phyloP scores from a whole-genome alignment of 2,797 vertebrate genomes.

The Arvicola amphibius region DNA sequence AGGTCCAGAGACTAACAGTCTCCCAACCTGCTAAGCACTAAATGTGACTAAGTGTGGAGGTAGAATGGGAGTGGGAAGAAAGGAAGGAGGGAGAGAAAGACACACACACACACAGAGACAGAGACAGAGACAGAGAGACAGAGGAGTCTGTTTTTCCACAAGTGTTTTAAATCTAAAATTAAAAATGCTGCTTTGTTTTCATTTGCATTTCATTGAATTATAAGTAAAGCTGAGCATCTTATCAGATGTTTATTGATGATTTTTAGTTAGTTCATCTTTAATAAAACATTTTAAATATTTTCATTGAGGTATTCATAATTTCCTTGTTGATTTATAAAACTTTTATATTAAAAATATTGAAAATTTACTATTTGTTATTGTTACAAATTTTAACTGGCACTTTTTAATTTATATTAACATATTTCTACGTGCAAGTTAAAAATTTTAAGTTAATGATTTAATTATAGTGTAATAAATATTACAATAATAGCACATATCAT shows the following conservation, averaged over 20 bases:
- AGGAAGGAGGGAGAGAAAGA: background rate
- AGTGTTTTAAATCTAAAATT: slow-evolving; percentile 13
- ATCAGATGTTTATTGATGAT: background rate
- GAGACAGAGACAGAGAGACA: background rate
- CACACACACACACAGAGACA: too few relatives aligned
- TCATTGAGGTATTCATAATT: slow-evolving; percentile 4
- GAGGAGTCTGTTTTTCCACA: slow-evolving; percentile 10
- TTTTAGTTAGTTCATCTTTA: slow-evolving; percentile 27
- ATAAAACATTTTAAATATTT: background rate
- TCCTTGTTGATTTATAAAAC: slow-evolving; percentile 57
- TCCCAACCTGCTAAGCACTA: background rate
- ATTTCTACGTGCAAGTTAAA: slow-evolving; percentile 32
- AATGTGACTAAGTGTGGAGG: background rate
- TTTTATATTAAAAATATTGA: slow-evolving; percentile 10
- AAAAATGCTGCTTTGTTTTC: slow-evolving; percentile 16
- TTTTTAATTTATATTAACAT: slow-evolving; percentile 52
- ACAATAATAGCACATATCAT: background rate
- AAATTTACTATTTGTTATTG: slow-evolving; percentile 38
- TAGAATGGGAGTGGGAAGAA: background rate
- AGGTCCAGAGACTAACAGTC: background rate
- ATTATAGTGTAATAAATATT: background rate
- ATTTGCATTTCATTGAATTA: slow-evolving; percentile 47
- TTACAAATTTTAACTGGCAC: slow-evolving; percentile 35
- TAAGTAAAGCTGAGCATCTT: background rate
- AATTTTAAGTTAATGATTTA: background rate